Percentiles rank a stretch among this genome's conserved stretches.
These are phyloP conservation scores for Upupa epops DNA, from an alignment of 2,113 vertebrate genomes.

Conservation along the genomic window DNA sequence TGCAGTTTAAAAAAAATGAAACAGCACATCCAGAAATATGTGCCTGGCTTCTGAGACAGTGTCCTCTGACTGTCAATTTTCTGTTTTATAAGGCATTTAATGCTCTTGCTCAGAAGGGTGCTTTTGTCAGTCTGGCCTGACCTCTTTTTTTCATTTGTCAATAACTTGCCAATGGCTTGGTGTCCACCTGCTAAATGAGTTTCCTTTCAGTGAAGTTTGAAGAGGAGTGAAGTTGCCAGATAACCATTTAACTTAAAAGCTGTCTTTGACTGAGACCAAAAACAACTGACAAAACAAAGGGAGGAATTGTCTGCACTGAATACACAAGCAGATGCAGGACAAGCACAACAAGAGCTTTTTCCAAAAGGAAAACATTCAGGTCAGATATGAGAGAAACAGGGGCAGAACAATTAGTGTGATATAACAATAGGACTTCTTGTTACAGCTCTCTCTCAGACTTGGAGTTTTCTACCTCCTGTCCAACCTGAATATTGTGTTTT, in stretches of 20 bases:
- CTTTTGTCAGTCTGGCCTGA: background rate
- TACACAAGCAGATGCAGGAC: background rate
- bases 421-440: background rate
- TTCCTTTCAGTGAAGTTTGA: slow-evolving; percentile 36
- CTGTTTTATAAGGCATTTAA: slow-evolving; percentile 21
- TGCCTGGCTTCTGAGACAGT: background rate
- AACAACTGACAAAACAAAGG: slow-evolving; percentile 20
- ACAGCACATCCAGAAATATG: slow-evolving; percentile 3
- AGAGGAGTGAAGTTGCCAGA: slow-evolving; percentile 26
- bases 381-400: background rate
- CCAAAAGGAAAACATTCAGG: background rate
- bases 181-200: slow-evolving; percentile 44
- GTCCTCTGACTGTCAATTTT: background rate
- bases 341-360: background rate
- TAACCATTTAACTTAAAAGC: slow-evolving; percentile 41
- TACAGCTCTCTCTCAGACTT: background rate
- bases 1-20: background rate
- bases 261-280: slow-evolving; percentile 10
- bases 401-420: background rate
- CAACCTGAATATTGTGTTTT: background rate
- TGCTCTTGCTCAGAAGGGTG: slow-evolving; percentile 2
- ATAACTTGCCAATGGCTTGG: slow-evolving; percentile 42
- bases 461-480: background rate
- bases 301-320: background rate
- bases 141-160: slow-evolving; percentile 25